A percentile compares a stretch with the other conserved stretches of the same genome.
phyloP scores from a whole-genome alignment of 2,888 invertebrate genomes.

The Trissolcus japonicus region DNA sequence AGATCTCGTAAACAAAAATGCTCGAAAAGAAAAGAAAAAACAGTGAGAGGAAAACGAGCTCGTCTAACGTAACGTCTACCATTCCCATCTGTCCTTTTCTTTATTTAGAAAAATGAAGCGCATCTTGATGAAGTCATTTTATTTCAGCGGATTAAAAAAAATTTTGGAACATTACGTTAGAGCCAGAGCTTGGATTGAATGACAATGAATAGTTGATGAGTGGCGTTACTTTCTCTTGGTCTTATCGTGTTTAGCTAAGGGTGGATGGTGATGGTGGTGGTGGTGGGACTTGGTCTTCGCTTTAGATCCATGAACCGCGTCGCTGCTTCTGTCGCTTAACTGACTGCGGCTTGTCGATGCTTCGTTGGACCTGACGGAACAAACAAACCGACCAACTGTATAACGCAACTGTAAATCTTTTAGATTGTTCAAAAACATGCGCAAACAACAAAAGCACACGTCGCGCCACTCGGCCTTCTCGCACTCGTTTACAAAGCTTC shows the following conservation, averaged over 20 bases:
- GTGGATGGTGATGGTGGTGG: slow-evolving; percentile 67
- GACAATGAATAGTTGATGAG: slow-evolving; percentile 7
- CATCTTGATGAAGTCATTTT: slow-evolving; percentile 8
- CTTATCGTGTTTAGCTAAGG: slow-evolving; percentile 71
- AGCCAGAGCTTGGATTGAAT: slow-evolving; percentile 16
- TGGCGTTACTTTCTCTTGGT: slow-evolving; percentile 72
- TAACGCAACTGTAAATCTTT: slow-evolving; percentile 15
- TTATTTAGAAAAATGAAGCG: not conserved
- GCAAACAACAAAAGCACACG: slow-evolving; percentile 40
- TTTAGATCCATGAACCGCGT: slow-evolving; percentile 41
- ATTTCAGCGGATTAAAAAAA: slow-evolving; percentile 40
- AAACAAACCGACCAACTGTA: slow-evolving; percentile 46
- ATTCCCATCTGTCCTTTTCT: not conserved
- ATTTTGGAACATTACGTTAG: slow-evolving; percentile 55
- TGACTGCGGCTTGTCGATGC: slow-evolving; percentile 55
- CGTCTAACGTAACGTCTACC: slow-evolving; percentile 51
- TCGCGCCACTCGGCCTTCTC: slow-evolving; percentile 1
- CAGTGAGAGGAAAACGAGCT: slow-evolving; percentile 11
- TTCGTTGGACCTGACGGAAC: slow-evolving; percentile 52
- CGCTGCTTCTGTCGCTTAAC: slow-evolving; percentile 45
- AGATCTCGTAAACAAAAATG: slow-evolving; percentile 1
- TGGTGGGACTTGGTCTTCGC: slow-evolving; percentile 68
- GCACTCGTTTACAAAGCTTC: not conserved
- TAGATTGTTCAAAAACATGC: slow-evolving; percentile 28
- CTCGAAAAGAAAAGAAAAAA: slow-evolving; percentile 2